phyloP scores from a whole-genome alignment of 2,888 invertebrate species.

The Nipponacmea schrenckii region DNA sequence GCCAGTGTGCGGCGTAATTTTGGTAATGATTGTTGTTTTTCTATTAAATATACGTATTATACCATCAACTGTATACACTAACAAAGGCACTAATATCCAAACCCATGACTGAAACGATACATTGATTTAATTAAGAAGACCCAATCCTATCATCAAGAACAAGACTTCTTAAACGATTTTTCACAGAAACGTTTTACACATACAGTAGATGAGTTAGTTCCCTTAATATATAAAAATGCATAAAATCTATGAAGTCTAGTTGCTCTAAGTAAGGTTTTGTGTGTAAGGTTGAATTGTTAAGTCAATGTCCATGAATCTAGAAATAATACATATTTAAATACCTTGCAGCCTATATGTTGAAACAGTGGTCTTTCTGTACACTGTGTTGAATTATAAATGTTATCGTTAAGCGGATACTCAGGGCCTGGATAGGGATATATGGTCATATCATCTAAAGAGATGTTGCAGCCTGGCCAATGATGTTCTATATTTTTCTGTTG shows the following conservation, averaged over 20 bases:
- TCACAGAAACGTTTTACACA: too few species aligned
- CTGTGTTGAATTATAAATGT: neutral
- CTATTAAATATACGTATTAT: constrained; percentile 29
- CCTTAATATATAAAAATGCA: too few species aligned
- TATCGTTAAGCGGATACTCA: constrained; percentile 4
- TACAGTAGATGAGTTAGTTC: too few species aligned
- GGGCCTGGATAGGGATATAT: constrained; percentile 29
- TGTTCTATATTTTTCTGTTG: constrained; percentile 42
- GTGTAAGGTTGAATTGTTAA: too few species aligned
- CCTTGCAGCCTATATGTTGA: constrained; percentile 25
- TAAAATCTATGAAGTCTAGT: too few species aligned
- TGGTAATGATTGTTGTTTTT: constrained; percentile 27
- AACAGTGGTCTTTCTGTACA: constrained; percentile 42
- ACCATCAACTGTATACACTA: constrained; percentile 41
- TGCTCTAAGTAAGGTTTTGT: too few species aligned
- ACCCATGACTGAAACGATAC: constrained; percentile 43
- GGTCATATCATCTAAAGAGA: constrained; percentile 13
- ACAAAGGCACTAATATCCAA: constrained; percentile 41
- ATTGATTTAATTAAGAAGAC: neutral
- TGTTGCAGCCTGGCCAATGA: constrained; percentile 42
- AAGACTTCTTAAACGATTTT: too few species aligned
- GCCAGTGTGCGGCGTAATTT: constrained; percentile 33
- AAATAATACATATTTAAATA: too few species aligned
- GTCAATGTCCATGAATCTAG: too few species aligned
- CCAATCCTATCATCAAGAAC: too few species aligned